Base-by-base conservation (phyloP, 2,888 invertebrate species). In the Agrypnus murinus region DNA sequence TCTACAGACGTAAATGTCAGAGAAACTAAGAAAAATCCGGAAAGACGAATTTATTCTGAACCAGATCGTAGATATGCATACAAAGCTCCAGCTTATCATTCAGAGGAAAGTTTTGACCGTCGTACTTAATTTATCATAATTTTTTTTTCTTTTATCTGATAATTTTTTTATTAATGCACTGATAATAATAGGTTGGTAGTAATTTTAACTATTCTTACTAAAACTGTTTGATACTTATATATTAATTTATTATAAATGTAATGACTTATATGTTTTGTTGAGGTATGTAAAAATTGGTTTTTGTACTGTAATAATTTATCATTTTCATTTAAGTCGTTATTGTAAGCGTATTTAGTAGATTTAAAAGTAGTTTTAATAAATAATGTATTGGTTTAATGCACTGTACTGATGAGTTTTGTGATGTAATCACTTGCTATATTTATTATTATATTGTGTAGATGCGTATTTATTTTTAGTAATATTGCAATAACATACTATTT, bases 41-140 rank as follows among this genome's bases (percentile, higher is more conserved):
- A 85, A 75, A 80, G 84, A 75, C 78, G 84, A 74, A 82, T 85
- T 78, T 85, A 84, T 77, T 81, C 84, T 2, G 83, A 84, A 63
- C 80, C 80, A 31, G 82, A 83, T 67, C 77, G 80, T 48, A 78
- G 80, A 78, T 82, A 81, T 76, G 78, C 78, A 40, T 79, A 78
- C 62, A 79, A 80, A 71, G 62, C 76, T 17, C 74, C 75, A 12
- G 53, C 75, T 32, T 77, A 74, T 64, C 73, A 73, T 50, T 48
- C 72, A 7, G 75, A 75, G 31, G 77, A 74, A 50, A 72, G 45
- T 31, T 55, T 67, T 25, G 64, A 71, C 15, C 62, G 55, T 12
- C 66, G 60, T 31, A 63, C 46, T 69, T 69, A 69, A 12, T 31
- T 36, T 36, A 9, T 57, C 36, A 55, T 15, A 48, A n/a, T 55